Evolutionary conservation across 2,888 invertebrate genomes (phyloP).

Genomic region (Neria commutata): DNA sequence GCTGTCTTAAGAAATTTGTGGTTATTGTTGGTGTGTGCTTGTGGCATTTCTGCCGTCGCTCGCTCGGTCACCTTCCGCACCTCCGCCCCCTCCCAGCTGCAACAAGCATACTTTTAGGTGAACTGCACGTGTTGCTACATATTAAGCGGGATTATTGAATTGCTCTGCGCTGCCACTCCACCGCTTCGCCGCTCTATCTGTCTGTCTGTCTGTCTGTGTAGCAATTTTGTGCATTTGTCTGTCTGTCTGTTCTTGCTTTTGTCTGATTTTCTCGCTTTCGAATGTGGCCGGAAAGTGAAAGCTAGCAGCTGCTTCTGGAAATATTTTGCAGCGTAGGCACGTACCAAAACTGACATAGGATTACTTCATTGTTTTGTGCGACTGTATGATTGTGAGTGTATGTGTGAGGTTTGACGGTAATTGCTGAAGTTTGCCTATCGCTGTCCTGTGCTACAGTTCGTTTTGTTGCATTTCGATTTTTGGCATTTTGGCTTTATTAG

Average conservation of each 20-base stretch:
- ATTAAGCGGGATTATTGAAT: conserved; percentile 1
- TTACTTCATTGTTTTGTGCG: conserved; percentile 13
- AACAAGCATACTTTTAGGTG: neutral
- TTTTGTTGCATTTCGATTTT: neutral
- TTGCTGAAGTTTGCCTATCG: conserved; percentile 29
- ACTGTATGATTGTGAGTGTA: conserved; percentile 35
- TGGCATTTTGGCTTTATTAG: neutral
- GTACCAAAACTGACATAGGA: conserved; percentile 48
- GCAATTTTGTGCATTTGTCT: conserved; percentile 3
- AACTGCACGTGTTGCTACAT: neutral
- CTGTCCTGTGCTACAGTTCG: too few species aligned
- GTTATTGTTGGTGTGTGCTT: neutral
- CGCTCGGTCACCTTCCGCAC: neutral
- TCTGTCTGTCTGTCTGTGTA: conserved; percentile 7
- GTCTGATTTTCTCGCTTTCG: neutral
- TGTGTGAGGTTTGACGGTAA: conserved; percentile 34
- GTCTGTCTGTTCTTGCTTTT: conserved; percentile 26
- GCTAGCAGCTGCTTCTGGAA: conserved; percentile 17
- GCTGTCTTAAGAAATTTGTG: neutral
- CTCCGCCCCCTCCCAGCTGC: neutral
- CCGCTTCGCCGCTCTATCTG: conserved; percentile 4
- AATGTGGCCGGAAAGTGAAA: conserved; percentile 35
- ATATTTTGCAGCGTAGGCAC: too few species aligned
- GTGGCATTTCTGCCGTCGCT: conserved; percentile 8
- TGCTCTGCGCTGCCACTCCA: too few species aligned